Evolutionary conservation across 2,113 vertebrate genomes (phyloP).

Genomic region (Octodon degus): DNA sequence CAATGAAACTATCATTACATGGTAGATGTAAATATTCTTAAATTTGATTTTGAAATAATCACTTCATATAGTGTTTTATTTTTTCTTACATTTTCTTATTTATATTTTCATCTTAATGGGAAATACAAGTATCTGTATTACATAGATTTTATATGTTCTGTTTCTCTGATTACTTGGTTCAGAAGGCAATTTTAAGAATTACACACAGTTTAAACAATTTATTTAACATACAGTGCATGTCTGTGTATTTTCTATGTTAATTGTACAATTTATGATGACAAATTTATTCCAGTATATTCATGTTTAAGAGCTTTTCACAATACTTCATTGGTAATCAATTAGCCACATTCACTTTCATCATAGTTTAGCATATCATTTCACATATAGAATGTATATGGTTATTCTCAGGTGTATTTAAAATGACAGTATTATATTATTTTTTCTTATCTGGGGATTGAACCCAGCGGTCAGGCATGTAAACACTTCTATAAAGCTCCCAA

Average conservation of each 20-base stretch:
- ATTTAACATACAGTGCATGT: neutral
- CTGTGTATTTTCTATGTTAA: neutral
- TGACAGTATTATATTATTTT: neutral
- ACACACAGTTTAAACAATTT: neutral
- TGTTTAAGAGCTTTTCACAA: slow-evolving; percentile 32
- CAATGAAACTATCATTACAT: neutral
- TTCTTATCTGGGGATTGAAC: neutral
- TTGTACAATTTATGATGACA: slow-evolving; percentile 26
- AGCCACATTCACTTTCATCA: slow-evolving; percentile 21
- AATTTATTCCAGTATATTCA: neutral
- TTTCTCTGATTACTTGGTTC: slow-evolving; percentile 44
- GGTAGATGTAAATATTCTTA: neutral
- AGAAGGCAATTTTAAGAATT: slow-evolving; percentile 34
- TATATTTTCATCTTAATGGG: slow-evolving; percentile 8
- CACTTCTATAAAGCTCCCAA: neutral
- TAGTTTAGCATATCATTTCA: slow-evolving; percentile 54
- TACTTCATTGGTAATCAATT: slow-evolving; percentile 9
- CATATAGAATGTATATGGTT: neutral
- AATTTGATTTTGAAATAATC: slow-evolving; percentile 45
- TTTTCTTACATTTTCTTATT: slow-evolving; percentile 48
- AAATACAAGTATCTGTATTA: slow-evolving; percentile 16
- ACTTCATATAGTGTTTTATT: slow-evolving; percentile 23
- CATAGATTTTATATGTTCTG: neutral
- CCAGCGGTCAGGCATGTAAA: neutral
- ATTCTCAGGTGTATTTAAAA: slow-evolving; percentile 10